Conservation (phyloP, 2,113 vertebrate genomes). For the Rhodinocichla rosea region DNA sequence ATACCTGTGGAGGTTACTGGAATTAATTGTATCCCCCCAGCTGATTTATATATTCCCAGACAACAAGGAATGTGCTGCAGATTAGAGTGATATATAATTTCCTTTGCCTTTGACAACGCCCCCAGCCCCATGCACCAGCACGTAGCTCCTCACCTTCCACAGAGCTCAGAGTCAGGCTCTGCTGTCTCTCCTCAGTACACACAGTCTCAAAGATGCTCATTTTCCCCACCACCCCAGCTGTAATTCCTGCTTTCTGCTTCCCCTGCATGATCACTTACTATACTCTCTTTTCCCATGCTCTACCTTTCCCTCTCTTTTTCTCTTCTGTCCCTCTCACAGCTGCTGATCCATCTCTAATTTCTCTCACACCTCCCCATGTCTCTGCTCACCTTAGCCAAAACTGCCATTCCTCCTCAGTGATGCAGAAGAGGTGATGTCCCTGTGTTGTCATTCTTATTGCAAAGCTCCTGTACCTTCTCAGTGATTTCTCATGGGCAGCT, state of each 20-base stretch:
- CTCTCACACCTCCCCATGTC: neutral
- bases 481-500: too few relatives aligned
- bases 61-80: neutral
- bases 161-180: neutral
- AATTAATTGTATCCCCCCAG: neutral
- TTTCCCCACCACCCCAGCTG: rapidly evolving
- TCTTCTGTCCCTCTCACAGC: neutral
- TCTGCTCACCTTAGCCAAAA: neutral
- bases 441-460: neutral
- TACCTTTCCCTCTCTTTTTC: neutral
- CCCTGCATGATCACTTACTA: neutral
- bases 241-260: neutral
- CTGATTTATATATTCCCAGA: neutral
- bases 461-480: too few relatives aligned
- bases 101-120: neutral
- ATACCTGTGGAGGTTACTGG: too few relatives aligned
- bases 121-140: neutral
- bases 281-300: neutral
- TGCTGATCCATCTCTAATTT: neutral
- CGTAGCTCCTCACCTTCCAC: neutral
- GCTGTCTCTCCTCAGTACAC: neutral
- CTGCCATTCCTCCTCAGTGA: neutral
- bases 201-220: neutral
- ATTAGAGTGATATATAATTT: neutral
- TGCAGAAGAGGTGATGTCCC: neutral